Evolutionary conservation across 2,888 invertebrate species (phyloP).

Genomic region (Cylloceria caligata): DNA sequence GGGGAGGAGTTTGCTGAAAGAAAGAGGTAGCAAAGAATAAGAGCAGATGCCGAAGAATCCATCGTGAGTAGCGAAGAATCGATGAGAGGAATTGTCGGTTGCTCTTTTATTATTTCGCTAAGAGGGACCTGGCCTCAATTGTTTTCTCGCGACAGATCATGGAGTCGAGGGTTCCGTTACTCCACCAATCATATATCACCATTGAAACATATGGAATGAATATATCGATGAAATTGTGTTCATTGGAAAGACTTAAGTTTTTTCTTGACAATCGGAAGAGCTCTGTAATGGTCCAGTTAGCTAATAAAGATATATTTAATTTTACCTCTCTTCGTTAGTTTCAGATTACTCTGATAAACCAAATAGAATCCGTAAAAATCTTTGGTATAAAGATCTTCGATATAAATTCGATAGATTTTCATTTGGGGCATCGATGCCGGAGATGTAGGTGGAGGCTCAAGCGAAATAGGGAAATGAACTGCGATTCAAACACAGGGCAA

Average conservation of each 20-base stretch:
- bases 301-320: no score
- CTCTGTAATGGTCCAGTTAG: no score
- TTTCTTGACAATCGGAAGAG: no score
- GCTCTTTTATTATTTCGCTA: neutral
- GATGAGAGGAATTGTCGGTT: constrained; percentile 30
- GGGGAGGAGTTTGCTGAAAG: constrained; percentile 11
- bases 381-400: no score
- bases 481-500: no score
- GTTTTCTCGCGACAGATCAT: constrained; percentile 27
- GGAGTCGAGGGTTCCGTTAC: constrained; percentile 10
- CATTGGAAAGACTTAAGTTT: neutral
- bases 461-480: no score
- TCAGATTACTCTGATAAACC: no score
- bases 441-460: no score
- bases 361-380: no score
- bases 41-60: constrained; percentile 12
- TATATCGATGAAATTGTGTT: neutral
- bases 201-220: neutral
- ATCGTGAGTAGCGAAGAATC: constrained; percentile 29
- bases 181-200: neutral
- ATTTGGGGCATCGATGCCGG: no score
- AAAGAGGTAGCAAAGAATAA: constrained; percentile 32
- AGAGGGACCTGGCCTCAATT: constrained; percentile 19
- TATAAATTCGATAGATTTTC: no score
- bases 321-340: no score